phyloP scores from a whole-genome alignment of 92 coral and sea anemone genomes.

The Epizoanthus ramosus region DNA sequence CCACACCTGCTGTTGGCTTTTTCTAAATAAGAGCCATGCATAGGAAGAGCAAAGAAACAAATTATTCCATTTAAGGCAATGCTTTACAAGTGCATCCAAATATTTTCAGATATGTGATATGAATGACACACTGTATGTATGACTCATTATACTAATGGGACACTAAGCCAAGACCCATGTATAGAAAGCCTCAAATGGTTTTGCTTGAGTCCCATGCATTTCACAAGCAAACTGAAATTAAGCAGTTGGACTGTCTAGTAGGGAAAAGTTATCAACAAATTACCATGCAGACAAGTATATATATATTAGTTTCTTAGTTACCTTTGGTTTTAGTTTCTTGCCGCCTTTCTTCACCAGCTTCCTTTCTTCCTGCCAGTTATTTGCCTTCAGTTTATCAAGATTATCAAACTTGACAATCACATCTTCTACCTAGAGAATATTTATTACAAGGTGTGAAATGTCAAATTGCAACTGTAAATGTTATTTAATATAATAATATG shows the following conservation, averaged over 20 bases:
- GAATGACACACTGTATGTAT: too few species aligned
- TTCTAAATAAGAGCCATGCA: slow-evolving; percentile 41
- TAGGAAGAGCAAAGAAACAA: slow-evolving; percentile 2
- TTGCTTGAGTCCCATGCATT: too few species aligned
- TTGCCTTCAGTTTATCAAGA: slow-evolving; percentile 68
- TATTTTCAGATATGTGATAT: not conserved
- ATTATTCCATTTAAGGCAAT: not conserved
- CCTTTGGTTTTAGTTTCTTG: slow-evolving; percentile 69
- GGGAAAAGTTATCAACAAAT: too few species aligned
- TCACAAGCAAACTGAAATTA: too few species aligned
- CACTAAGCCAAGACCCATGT: too few species aligned
- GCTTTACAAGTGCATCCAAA: not conserved
- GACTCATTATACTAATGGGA: not conserved
- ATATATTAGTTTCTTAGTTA: slow-evolving; percentile 2
- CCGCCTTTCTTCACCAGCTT: slow-evolving; percentile 53
- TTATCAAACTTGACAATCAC: slow-evolving; percentile 76
- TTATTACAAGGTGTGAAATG: too few species aligned
- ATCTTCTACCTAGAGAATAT: slow-evolving; percentile 77
- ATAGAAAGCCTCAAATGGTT: too few species aligned
- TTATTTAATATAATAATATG: too few species aligned
- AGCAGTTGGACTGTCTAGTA: too few species aligned
- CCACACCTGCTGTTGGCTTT: slow-evolving; percentile 35
- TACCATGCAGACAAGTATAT: too few species aligned
- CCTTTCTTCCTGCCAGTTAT: slow-evolving; percentile 82
- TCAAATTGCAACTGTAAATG: too few species aligned